phyloP scores from a whole-genome alignment of 2,797 vertebrate genomes.

The Microchirus variegatus region DNA sequence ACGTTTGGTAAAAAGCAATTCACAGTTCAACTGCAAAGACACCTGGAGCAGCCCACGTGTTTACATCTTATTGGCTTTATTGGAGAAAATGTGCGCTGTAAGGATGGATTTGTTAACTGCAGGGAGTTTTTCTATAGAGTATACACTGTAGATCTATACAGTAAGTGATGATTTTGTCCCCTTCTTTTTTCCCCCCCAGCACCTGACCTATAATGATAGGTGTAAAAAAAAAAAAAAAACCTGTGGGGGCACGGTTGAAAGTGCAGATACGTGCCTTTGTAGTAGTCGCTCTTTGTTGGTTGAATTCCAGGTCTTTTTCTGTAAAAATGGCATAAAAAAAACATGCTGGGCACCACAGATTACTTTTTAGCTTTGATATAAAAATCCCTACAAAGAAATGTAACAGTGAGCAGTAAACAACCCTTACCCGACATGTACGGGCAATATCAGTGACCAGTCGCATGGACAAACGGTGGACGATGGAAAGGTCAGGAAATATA shows the following conservation, averaged over 20 bases:
- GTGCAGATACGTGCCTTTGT: not conserved
- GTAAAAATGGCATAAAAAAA: conserved; percentile 38
- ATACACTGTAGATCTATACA: conserved; percentile 3
- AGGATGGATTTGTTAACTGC: conserved; percentile 26
- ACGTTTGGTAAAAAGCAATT: too few species aligned
- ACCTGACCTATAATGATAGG: conserved; percentile 19
- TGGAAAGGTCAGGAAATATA: not conserved
- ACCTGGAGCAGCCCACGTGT: not conserved
- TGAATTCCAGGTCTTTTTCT: conserved; percentile 29
- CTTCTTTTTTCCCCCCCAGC: conserved; percentile 3
- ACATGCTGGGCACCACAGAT: conserved; percentile 23
- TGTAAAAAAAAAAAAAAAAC: conserved; percentile 35
- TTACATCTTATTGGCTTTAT: not conserved
- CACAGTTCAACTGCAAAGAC: not conserved
- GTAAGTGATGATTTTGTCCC: conserved; percentile 2
- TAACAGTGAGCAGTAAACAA: conserved; percentile 14
- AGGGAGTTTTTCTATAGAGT: conserved; percentile 1
- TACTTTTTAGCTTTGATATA: conserved; percentile 31
- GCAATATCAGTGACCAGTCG: not conserved
- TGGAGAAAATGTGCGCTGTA: not conserved
- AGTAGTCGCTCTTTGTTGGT: conserved; percentile 7
- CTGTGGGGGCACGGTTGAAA: not conserved
- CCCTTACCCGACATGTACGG: not conserved
- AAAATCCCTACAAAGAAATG: conserved; percentile 24
- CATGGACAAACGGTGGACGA: too few species aligned